phyloP scores from a whole-genome alignment of 2,888 invertebrate species.

The Tetheella fluctuosa region DNA sequence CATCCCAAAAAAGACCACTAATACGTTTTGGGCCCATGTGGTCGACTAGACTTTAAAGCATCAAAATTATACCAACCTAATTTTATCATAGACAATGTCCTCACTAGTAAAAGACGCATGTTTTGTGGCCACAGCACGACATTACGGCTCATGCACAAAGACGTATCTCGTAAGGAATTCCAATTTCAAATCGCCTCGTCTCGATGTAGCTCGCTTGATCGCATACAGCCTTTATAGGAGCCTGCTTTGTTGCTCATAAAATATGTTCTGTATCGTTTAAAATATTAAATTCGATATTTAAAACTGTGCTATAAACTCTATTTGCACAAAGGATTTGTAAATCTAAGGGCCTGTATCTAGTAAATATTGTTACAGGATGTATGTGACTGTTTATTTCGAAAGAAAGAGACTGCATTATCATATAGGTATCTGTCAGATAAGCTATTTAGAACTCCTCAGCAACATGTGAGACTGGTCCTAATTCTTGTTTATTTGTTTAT shows the following conservation, averaged over 20 bases:
- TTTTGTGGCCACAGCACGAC: constrained; percentile 12
- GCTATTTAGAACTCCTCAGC: too few species aligned
- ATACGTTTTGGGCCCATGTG: too few species aligned
- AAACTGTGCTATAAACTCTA: not conserved
- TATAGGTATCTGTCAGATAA: too few species aligned
- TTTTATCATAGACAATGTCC: not conserved
- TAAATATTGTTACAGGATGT: too few species aligned
- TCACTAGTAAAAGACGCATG: not conserved
- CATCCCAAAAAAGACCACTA: too few species aligned
- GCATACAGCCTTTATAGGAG: not conserved
- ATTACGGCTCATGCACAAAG: constrained; percentile 18
- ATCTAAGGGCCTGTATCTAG: too few species aligned
- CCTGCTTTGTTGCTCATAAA: not conserved
- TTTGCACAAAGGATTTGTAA: not conserved
- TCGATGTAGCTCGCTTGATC: constrained; percentile 13
- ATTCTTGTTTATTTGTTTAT: too few species aligned
- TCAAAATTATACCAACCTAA: too few species aligned
- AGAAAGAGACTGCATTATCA: too few species aligned
- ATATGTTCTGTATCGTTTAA: not conserved
- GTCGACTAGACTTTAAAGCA: too few species aligned
- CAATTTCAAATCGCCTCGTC: constrained; percentile 23
- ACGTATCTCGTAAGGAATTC: constrained; percentile 23
- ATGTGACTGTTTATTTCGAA: too few species aligned
- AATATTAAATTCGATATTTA: not conserved
- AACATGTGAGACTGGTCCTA: too few species aligned